These are phyloP conservation scores for Zaprionus lineosus DNA, from an alignment of 2,888 invertebrate genomes.

Conservation along the genomic window DNA sequence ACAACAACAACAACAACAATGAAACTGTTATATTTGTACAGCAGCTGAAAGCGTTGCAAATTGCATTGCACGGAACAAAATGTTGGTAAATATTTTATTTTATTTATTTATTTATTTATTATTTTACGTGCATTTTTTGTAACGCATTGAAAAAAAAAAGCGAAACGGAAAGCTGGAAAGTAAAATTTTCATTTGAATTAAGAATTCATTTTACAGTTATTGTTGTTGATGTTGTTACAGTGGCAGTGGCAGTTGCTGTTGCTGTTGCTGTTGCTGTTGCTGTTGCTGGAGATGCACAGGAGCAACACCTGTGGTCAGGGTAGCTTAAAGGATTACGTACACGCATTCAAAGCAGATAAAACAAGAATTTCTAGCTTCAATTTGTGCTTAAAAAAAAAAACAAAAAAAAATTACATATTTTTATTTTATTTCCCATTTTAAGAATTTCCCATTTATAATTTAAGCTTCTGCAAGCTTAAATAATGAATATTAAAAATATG, in stretches of 20 bases:
- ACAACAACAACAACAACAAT: slow-evolving; percentile 15
- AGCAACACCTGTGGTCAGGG: slow-evolving; percentile 11
- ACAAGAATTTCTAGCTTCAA: too few relatives aligned
- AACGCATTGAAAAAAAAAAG: background rate
- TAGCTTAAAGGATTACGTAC: slow-evolving; percentile 30
- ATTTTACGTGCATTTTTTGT: slow-evolving; percentile 20
- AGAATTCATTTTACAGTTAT: slow-evolving; percentile 18
- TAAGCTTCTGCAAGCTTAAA: too few relatives aligned
- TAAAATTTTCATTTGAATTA: slow-evolving; percentile 3
- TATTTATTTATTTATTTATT: too few relatives aligned
- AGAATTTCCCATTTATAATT: too few relatives aligned
- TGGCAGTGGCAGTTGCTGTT: background rate
- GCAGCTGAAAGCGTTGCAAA: slow-evolving; percentile 36
- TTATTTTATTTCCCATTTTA: too few relatives aligned
- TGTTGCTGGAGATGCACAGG: too few relatives aligned
- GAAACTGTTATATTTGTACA: slow-evolving; percentile 4
- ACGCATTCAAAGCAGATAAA: too few relatives aligned
- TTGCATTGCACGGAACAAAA: slow-evolving; percentile 14
- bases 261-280: too few relatives aligned
- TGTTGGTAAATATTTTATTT: slow-evolving; percentile 36
- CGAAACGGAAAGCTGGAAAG: background rate
- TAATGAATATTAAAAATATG: too few relatives aligned
- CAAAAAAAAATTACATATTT: too few relatives aligned
- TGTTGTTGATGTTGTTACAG: slow-evolving; percentile 3
- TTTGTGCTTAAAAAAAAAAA: too few relatives aligned